These are phyloP conservation scores for Acinonyx jubatus DNA, from an alignment of 2,113 vertebrate species.

Conservation along the genomic window DNA sequence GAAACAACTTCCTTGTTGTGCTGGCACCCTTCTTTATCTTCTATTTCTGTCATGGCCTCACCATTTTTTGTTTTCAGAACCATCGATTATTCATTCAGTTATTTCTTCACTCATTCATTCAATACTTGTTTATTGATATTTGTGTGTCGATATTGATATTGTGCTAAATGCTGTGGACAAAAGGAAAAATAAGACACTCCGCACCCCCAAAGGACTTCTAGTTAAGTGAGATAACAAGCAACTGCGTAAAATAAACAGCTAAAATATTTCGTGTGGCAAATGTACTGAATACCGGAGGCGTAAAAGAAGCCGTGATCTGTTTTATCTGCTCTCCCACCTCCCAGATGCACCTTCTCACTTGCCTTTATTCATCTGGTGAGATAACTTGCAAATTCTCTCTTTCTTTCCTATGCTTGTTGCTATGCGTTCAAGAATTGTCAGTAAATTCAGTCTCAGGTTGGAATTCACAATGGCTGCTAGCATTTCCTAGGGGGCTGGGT, in stretches of 20 bases:
- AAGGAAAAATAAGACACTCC: not conserved
- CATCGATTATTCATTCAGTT: not conserved
- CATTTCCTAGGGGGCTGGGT: not conserved
- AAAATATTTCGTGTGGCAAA: not conserved
- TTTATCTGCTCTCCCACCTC: conserved; percentile 18
- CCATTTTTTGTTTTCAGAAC: not conserved
- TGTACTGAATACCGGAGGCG: not conserved
- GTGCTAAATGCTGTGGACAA: not conserved
- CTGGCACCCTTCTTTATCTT: not conserved
- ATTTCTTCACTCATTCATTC: not conserved
- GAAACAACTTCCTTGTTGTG: not conserved
- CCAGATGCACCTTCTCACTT: not conserved
- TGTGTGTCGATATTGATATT: not conserved
- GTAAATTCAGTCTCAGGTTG: not conserved
- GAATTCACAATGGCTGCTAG: not conserved
- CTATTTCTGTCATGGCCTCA: not conserved
- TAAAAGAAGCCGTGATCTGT: not conserved
- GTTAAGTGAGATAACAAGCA: conserved; percentile 22
- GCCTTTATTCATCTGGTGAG: not conserved
- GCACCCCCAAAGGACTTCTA: not conserved
- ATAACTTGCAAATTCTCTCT: not conserved
- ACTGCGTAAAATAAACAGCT: not conserved
- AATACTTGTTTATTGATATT: not conserved
- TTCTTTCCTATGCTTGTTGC: not conserved
- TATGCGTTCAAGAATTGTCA: not conserved